Evolutionary conservation across 1,140 invertebrate species (phyloP).

Genomic region (Pogonomyrmex californicus): DNA sequence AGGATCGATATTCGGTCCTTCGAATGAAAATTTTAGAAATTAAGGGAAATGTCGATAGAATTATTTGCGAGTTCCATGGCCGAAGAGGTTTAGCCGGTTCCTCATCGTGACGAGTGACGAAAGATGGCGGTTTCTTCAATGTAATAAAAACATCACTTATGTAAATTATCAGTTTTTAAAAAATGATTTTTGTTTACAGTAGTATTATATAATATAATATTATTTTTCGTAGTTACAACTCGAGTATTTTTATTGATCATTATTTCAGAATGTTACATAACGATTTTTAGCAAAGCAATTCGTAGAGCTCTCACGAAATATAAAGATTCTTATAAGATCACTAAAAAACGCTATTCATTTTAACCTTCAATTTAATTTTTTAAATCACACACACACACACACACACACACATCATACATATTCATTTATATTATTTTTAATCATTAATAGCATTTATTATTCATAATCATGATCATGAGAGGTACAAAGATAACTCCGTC

Average conservation of each 20-base stretch:
- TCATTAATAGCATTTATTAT: no score
- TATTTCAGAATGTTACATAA: neutral
- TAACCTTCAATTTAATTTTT: no score
- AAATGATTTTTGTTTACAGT: no score
- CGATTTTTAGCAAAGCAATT: neutral
- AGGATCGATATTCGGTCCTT: neutral
- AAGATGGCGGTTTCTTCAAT: conserved; percentile 23
- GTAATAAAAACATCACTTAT: neutral
- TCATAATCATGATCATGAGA: no score
- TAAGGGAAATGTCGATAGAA: neutral
- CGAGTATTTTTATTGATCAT: neutral
- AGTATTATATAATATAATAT: no score
- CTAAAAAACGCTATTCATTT: neutral
- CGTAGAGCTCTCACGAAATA: neutral
- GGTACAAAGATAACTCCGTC: no score
- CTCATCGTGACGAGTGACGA: neutral
- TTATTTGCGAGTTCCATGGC: neutral
- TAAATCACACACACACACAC: no score
- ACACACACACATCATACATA: no score
- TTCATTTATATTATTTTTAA: no score
- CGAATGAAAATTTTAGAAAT: neutral
- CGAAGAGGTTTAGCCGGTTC: neutral
- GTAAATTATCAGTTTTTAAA: neutral
- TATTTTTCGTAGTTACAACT: no score
- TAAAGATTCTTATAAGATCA: neutral